phyloP scores from a whole-genome alignment of 2,113 vertebrate genomes.

The Plecturocebus donacophilus region DNA sequence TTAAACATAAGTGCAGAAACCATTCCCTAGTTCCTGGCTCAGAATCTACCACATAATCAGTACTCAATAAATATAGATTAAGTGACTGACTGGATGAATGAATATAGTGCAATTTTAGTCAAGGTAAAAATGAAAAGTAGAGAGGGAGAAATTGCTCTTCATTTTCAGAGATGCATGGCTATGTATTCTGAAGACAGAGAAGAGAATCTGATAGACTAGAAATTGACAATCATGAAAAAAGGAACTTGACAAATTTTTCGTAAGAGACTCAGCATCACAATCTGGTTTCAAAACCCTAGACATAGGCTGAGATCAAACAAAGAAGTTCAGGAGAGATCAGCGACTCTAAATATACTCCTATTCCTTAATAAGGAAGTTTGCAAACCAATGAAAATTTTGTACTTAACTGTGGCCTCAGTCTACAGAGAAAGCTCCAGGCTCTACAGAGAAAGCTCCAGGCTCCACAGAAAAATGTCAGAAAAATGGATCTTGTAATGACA shows the following conservation, averaged over 20 bases:
- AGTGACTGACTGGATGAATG: not conserved
- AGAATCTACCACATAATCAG: not conserved
- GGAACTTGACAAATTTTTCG: not conserved
- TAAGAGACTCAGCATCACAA: not conserved
- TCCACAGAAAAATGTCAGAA: not conserved
- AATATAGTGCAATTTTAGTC: not conserved
- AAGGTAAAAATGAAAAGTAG: not conserved
- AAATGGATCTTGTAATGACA: not conserved
- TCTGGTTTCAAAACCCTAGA: not conserved
- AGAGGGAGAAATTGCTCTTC: not conserved
- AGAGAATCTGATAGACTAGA: not conserved
- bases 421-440: not conserved
- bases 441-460: not conserved
- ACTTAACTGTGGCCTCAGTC: not conserved
- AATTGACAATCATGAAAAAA: not conserved
- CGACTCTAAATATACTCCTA: not conserved
- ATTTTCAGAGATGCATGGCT: not conserved
- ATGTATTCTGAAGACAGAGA: not conserved
- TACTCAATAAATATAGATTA: not conserved
- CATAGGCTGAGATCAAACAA: not conserved
- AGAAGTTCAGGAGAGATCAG: not conserved
- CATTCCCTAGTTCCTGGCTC: not conserved
- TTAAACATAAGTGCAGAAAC: not conserved
- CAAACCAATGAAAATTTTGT: not conserved
- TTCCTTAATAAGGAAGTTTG: not conserved